These are phyloP conservation scores for Chymomyza procnemis DNA, from an alignment of 2,888 invertebrate genomes.

Conservation along the genomic window DNA sequence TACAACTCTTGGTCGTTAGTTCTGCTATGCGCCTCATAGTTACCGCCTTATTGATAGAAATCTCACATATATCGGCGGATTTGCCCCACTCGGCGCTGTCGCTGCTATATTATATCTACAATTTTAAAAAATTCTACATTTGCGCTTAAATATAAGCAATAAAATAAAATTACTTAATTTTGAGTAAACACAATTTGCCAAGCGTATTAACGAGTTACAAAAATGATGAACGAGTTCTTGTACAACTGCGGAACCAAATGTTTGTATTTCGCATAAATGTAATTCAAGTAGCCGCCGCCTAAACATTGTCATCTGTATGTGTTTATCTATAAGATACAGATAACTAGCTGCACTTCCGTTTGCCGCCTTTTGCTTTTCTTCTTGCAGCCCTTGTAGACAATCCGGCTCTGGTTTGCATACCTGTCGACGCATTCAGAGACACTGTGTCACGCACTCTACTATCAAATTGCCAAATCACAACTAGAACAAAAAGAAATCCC, in stretches of 20 bases:
- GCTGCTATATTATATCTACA: no score
- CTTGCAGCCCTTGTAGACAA: conserved; percentile 5
- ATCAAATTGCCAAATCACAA: neutral
- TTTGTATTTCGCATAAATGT: conserved; percentile 43
- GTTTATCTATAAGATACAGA: conserved; percentile 52
- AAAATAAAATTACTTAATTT: no score
- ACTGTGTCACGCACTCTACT: neutral
- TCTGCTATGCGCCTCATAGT: no score
- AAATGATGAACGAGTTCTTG: neutral
- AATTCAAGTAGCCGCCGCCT: conserved; percentile 59
- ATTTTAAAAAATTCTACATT: no score
- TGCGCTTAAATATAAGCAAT: no score
- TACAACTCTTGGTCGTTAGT: no score
- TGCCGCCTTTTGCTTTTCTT: neutral
- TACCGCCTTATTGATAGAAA: no score
- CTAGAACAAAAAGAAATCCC: neutral
- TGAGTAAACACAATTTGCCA: no score
- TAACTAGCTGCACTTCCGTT: conserved; percentile 43
- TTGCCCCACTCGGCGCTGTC: no score
- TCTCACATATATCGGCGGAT: no score
- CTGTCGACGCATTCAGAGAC: conserved; percentile 26
- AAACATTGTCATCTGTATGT: conserved; percentile 62
- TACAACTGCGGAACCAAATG: neutral
- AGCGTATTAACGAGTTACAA: no score
- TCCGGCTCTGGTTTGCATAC: conserved; percentile 28